Conservation (phyloP, 2,797 vertebrate genomes). For the Chiroxiphia lanceolata region DNA sequence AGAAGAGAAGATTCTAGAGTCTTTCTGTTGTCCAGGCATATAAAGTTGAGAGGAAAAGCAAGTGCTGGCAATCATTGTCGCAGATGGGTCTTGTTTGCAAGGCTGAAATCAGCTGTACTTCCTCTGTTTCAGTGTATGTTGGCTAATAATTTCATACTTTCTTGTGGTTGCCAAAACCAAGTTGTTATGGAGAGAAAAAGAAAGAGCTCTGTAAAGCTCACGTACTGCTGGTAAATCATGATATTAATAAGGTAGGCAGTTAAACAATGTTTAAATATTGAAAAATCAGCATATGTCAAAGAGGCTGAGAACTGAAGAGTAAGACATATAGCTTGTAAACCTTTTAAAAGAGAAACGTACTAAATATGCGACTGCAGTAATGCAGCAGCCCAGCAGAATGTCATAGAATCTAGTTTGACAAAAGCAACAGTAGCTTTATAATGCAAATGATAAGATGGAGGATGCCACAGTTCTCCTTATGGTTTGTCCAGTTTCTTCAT, state of each 20-base stretch:
- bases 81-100: neutral
- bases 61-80: neutral
- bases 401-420: neutral
- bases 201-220: neutral
- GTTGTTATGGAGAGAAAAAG: neutral
- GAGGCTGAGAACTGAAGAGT: neutral
- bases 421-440: neutral
- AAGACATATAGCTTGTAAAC: neutral
- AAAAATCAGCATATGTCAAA: neutral
- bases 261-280: neutral
- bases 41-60: neutral
- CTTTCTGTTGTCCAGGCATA: neutral
- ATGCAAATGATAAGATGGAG: neutral
- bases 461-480: neutral
- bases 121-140: neutral
- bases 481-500: neutral
- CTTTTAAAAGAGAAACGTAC: neutral
- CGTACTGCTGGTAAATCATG: neutral
- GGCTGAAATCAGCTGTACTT: neutral
- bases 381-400: neutral
- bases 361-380: neutral
- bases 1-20: neutral
- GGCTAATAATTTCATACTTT: neutral
- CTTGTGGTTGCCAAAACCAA: neutral
- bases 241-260: neutral